A percentile compares a stretch with the other conserved stretches of the same genome.
phyloP scores from a whole-genome alignment of 2,888 invertebrate species.

The Cataglyphis rosenhaueri region DNA sequence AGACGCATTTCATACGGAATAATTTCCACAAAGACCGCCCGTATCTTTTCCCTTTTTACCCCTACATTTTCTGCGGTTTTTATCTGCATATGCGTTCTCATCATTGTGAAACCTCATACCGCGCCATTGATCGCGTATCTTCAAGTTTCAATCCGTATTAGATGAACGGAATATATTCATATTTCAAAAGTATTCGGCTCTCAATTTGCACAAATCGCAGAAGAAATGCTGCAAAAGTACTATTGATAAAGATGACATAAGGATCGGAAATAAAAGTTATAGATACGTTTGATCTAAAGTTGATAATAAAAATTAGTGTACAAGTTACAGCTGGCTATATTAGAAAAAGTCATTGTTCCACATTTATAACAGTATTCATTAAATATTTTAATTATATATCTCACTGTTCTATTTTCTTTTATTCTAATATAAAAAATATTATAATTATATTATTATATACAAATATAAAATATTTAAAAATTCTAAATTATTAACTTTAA shows the following conservation, averaged over 20 bases:
- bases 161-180: constrained; percentile 35
- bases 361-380: not conserved
- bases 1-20: constrained; percentile 71
- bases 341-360: not conserved
- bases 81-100: constrained; percentile 56
- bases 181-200: constrained; percentile 26
- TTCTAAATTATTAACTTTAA: not conserved
- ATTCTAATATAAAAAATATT: not conserved
- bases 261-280: not conserved
- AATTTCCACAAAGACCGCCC: constrained; percentile 70
- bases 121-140: constrained; percentile 29
- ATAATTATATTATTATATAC: not conserved
- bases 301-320: not conserved
- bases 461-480: not conserved
- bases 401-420: not conserved
- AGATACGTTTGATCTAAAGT: not conserved
- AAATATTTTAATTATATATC: not conserved
- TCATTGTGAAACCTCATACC: constrained; percentile 64
- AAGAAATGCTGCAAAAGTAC: not conserved
- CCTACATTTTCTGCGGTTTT: constrained; percentile 54
- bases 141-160: constrained; percentile 27
- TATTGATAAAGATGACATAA: constrained; percentile 6
- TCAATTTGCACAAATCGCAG: not conserved
- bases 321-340: not conserved
- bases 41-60: constrained; percentile 43